A percentile compares a stretch with the other conserved stretches of the same genome.
Evolutionary conservation across 2,113 vertebrate species (phyloP).

Genomic region (Tricholaema leucomelas): DNA sequence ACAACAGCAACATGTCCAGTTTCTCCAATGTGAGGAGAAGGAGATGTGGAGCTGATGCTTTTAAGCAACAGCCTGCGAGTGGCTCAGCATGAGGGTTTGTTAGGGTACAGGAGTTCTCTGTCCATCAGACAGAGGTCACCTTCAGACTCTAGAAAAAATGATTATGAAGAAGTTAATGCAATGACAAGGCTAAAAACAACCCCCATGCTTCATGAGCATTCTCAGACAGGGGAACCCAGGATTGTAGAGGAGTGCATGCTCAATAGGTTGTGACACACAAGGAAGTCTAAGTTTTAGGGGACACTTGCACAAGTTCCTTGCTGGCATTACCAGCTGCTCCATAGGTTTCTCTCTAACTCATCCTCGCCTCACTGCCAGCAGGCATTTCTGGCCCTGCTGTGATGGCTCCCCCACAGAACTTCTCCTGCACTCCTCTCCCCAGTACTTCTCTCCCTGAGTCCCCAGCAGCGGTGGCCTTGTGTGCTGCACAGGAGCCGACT

Average conservation of each 20-base stretch:
- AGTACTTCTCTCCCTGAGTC: neutral
- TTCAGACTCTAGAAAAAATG: neutral
- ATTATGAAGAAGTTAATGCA: fast-evolving
- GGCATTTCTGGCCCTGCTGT: fast-evolving
- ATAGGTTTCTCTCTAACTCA: neutral
- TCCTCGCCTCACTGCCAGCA: neutral
- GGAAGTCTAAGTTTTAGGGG: neutral
- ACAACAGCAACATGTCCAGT: neutral
- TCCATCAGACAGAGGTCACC: neutral
- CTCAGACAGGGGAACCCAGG: neutral
- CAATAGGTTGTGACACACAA: neutral
- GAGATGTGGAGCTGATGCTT: neutral
- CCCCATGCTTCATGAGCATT: neutral
- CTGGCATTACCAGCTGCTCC: neutral
- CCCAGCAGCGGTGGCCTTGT: fast-evolving
- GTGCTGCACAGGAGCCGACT: neutral
- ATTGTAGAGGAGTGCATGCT: neutral
- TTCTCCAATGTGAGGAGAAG: neutral
- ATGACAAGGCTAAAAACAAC: neutral
- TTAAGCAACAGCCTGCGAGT: neutral
- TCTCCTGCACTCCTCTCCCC: neutral
- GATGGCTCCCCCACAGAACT: fast-evolving
- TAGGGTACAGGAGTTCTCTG: neutral
- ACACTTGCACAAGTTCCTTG: neutral
- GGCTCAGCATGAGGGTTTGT: neutral